These are phyloP conservation scores for Callipepla californica DNA, from an alignment of 2,113 vertebrate species.

Conservation along the genomic window DNA sequence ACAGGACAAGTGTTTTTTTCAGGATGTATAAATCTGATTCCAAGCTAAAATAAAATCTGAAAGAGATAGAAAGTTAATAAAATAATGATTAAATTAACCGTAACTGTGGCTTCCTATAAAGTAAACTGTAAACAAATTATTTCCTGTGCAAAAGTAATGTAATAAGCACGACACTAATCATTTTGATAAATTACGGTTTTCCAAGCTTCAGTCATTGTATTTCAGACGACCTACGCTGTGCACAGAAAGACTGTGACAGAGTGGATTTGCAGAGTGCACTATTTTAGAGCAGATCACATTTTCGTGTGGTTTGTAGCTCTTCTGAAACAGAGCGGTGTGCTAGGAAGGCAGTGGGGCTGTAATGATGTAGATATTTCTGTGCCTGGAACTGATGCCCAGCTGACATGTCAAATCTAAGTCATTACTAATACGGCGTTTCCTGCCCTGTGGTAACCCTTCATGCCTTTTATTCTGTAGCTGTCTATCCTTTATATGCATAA, in stretches of 20 bases:
- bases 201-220: neutral
- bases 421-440: neutral
- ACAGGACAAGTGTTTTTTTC: neutral
- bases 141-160: neutral
- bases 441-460: neutral
- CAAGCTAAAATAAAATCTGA: constrained; percentile 22
- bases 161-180: neutral
- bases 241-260: neutral
- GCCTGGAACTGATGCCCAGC: neutral
- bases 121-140: neutral
- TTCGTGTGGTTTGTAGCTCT: neutral
- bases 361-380: neutral
- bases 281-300: neutral
- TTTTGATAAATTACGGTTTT: neutral
- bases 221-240: neutral
- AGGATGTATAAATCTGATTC: neutral
- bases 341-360: neutral
- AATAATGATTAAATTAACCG: neutral
- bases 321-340: neutral
- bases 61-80: neutral
- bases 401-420: neutral
- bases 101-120: neutral
- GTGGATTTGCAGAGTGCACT: neutral
- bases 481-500: no score
- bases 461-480: neutral